phyloP scores from a whole-genome alignment of 2,888 invertebrate species.

The Phrixothrix hirtus region DNA sequence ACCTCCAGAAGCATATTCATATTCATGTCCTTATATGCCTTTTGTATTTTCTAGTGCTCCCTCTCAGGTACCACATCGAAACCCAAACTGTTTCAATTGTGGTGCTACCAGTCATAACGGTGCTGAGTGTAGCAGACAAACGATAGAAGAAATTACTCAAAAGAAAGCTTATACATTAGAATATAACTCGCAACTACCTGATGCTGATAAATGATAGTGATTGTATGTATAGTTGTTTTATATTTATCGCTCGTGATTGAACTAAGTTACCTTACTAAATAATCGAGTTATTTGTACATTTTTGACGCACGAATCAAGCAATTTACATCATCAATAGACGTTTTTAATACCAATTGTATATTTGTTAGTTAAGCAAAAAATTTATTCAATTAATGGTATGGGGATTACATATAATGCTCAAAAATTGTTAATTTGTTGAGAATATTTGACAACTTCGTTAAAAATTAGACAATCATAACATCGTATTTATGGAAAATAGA shows the following conservation, averaged over 20 bases:
- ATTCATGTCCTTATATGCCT: constrained; percentile 46
- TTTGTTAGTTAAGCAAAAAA: too few species aligned
- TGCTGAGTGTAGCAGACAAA: constrained; percentile 85
- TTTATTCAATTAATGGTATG: too few species aligned
- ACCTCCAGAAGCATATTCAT: constrained; percentile 60
- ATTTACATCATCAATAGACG: constrained; percentile 5
- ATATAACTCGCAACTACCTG: constrained; percentile 54
- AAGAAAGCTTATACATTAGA: constrained; percentile 71
- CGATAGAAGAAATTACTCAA: constrained; percentile 89
- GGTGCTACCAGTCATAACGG: constrained; percentile 83
- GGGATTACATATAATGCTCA: too few species aligned
- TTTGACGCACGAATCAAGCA: constrained; percentile 5
- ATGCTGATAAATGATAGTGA: constrained; percentile 39
- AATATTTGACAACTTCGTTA: too few species aligned
- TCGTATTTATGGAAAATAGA: too few species aligned
- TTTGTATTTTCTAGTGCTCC: constrained; percentile 56
- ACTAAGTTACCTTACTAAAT: constrained; percentile 38
- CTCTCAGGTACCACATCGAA: constrained; percentile 63
- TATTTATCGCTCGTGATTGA: constrained; percentile 34
- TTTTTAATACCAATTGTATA: neutral
- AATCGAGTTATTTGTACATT: constrained; percentile 12
- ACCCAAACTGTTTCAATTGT: constrained; percentile 87
- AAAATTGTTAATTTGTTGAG: too few species aligned
- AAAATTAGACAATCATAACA: too few species aligned
- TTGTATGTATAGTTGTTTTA: constrained; percentile 26